Evolutionary conservation across 2,888 invertebrate species (phyloP), one percentile per base, ranked within the genome.

Genomic region (Drosophila merina): DNA sequence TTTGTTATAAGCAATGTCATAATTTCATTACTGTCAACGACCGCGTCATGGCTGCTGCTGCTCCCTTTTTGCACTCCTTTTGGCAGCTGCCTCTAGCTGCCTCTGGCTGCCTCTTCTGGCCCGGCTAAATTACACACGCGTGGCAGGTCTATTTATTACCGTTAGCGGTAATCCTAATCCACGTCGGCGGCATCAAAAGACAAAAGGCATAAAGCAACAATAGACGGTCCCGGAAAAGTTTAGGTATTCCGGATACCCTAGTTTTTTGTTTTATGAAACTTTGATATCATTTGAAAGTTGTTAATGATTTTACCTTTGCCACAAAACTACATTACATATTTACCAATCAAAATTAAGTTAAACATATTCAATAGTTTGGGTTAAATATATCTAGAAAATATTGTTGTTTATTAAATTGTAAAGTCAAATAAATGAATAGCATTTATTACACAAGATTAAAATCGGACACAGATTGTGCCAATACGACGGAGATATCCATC

Each of bases 11-110:
- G 82, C 84, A 75, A 77, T 83, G 79, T 89, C 82, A 87, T 86
- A 87, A 87, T 88, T 87, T 89, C 83, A 88, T 89, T 89, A 88
- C 82, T 85, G 85, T 88, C 84, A 86, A 79, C 79, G 72, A 68
- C 71, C 80, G 80, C 62, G 48, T 12, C 58, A 30, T 12, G 31
- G 60, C 31, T 49, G 56, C 47, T 48, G 44, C 50, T 25, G 42
- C 26, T n/a, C 31, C n/a, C 40, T 42, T 14, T 20, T 20, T 20
- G 20, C 48, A 38, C 52, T 40, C 36, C 66, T 48, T 30, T 28
- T 51, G 25, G n/a, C 57, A 38, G 10, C 44, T 54, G 55, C 10
- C 26, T 25, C n/a, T 20, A 2, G 5, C 44, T 9, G 20, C 10
- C 33, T 7, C 14, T n/a, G 36, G 14, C 66, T 14, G 20, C 10